Evolutionary conservation across 2,888 invertebrate species (phyloP), one percentile per base, ranked within the genome.

Genomic region (Cryptus viduatorius): DNA sequence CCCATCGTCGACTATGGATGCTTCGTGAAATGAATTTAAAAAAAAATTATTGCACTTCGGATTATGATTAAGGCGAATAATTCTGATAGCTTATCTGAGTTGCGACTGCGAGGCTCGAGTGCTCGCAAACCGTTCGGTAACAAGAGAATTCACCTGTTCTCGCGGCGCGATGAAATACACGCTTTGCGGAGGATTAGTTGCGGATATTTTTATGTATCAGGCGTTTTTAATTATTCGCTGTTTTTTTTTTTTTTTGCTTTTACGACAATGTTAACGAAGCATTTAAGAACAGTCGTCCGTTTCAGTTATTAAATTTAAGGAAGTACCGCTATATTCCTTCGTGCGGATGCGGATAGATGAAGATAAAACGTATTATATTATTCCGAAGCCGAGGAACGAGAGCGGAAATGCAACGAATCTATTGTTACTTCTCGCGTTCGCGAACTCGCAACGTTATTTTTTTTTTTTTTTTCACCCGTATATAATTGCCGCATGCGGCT

Each of bases 61-160:
- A 83, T 83, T 37, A 71, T 19, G 71, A 76, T 69, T 44, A 46
- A 50, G 46, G n/a, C 50, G 48, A 37, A 7, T 71, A 5, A 42
- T 53, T 59, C 46, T 14, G 83, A 80, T 83, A 77, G 16, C 79
- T 80, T 83, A 83, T 83, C 83, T 67, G 44, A 8, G 59, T 24
- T 7, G 75, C 61, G 69, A 7, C 24, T 3, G 24, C 24, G 24
- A 24, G 2, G 24, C 24, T 24, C 24, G 24, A 24, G 8, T 16
- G 42, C n/a, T 75, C 71, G 53, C 50, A 24, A 67, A 69, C 31
- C 12, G 19, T 64, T 53, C 64, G 53, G 19, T 42, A 59, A 37
- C 50, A 59, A 37, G 37, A 37, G 37, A 4, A 37, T 37, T 37
- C 37, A 8, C 37, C 37, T 37, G 4, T 37, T 37, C 37, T 7